Percentiles rank a stretch among this genome's conserved stretches.
These are phyloP conservation scores for Sebastes trivittatus DNA, from an alignment of 2,797 vertebrate genomes.

Conservation along the genomic window DNA sequence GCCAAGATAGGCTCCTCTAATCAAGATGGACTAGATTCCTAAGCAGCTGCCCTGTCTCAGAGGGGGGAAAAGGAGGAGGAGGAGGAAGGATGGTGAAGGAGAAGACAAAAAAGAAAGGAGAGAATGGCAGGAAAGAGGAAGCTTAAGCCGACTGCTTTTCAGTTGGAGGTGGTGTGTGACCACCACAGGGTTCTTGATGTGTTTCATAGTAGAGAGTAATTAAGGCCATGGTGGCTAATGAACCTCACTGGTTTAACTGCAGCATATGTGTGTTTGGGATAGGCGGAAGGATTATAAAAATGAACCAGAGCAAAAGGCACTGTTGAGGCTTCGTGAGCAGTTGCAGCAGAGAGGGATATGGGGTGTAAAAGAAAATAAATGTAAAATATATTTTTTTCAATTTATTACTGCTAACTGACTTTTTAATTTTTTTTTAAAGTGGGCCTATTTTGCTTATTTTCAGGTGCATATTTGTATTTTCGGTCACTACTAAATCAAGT, in stretches of 20 bases:
- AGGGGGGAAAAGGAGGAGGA: slow-evolving; percentile 15
- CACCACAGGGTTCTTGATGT: slow-evolving; percentile 26
- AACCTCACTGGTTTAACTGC: slow-evolving; percentile 32
- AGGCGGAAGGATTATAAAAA: slow-evolving; percentile 24
- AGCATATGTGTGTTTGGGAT: slow-evolving; percentile 20
- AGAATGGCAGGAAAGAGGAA: slow-evolving; percentile 13
- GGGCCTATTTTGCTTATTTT: too few relatives aligned
- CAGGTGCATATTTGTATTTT: too few relatives aligned
- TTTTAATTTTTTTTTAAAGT: fast-evolving
- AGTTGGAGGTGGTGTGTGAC: slow-evolving; percentile 6
- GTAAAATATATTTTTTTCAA: background rate
- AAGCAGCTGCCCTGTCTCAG: slow-evolving; percentile 67
- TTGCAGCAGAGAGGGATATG: background rate
- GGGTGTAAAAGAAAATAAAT: background rate
- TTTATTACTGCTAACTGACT: background rate
- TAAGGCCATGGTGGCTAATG: slow-evolving; percentile 47
- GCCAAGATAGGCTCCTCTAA: slow-evolving; percentile 65
- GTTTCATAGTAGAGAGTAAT: slow-evolving; percentile 57
- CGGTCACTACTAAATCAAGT: too few relatives aligned
- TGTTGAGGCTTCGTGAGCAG: background rate
- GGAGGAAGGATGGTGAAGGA: slow-evolving; percentile 9
- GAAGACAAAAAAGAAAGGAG: slow-evolving; percentile 11
- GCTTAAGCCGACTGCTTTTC: background rate
- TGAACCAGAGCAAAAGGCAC: background rate
- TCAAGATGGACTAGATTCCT: slow-evolving; percentile 73